Conservation (phyloP, 2,797 vertebrate species). For the Remorina albescens region DNA sequence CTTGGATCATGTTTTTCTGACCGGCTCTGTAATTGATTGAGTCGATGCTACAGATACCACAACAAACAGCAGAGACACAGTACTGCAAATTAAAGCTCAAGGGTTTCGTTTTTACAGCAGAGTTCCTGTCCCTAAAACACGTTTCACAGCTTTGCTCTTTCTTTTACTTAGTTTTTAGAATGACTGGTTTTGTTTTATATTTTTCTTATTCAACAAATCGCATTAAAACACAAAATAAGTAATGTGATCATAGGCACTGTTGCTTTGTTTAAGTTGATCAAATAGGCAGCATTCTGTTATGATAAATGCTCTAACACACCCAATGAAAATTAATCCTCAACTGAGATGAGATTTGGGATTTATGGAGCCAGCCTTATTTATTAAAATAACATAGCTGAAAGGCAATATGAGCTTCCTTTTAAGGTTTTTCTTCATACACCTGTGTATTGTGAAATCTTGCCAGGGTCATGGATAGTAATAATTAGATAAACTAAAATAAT, state of each 20-base stretch:
- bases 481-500: conserved; percentile 27
- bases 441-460: conserved; percentile 24
- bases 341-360: not conserved
- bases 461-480: conserved; percentile 5
- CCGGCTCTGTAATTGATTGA: conserved; percentile 50
- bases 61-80: conserved; percentile 30
- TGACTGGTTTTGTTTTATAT: conserved; percentile 14
- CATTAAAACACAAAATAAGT: conserved; percentile 4
- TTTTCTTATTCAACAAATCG: conserved; percentile 19
- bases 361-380: not conserved
- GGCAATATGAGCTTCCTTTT: conserved; percentile 16
- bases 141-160: conserved; percentile 21
- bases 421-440: conserved; percentile 18
- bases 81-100: conserved; percentile 15
- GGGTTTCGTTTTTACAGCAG: conserved; percentile 18
- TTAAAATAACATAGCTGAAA: conserved; percentile 33
- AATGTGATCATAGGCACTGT: not conserved
- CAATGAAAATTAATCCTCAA: not conserved
- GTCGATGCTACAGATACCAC: conserved; percentile 28
- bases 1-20: conserved; percentile 14
- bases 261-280: not conserved
- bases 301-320: not conserved
- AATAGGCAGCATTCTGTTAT: not conserved
- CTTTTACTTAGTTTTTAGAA: conserved; percentile 18
- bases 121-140: conserved; percentile 18